These are phyloP conservation scores for Tarsius wallacei DNA, from an alignment of 2,797 vertebrate genomes.

Conservation along the genomic window DNA sequence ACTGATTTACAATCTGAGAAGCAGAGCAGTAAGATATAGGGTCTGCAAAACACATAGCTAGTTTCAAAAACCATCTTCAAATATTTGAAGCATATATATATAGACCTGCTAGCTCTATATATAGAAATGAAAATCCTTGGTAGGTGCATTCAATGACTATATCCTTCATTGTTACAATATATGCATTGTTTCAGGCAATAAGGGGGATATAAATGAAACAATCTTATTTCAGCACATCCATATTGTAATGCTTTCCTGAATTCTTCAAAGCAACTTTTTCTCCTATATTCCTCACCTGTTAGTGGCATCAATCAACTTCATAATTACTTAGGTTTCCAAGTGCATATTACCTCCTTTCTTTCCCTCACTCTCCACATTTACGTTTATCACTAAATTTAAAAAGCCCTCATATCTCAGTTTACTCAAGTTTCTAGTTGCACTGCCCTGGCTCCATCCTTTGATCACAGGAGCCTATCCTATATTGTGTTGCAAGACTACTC, in stretches of 20 bases:
- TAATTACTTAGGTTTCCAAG: slow-evolving; percentile 10
- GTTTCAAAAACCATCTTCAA: neutral
- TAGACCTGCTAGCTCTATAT: neutral
- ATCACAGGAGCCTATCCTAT: neutral
- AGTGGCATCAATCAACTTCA: neutral
- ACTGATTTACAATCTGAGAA: neutral
- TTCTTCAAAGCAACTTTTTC: slow-evolving; percentile 29
- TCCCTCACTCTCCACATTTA: neutral
- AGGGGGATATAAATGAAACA: neutral
- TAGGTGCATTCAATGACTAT: neutral
- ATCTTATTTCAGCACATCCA: slow-evolving; percentile 47
- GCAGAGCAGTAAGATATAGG: neutral
- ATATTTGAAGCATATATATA: no score
- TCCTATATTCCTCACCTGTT: neutral
- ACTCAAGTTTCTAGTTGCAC: neutral
- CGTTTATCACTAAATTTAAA: neutral
- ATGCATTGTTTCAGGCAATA: neutral
- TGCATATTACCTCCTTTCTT: neutral
- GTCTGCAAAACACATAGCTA: neutral
- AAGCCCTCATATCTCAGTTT: neutral
- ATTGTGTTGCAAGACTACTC: neutral
- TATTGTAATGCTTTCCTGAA: neutral
- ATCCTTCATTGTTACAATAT: slow-evolving; percentile 24
- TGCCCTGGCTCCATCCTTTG: neutral
- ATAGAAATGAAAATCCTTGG: slow-evolving; percentile 10